phyloP scores from a whole-genome alignment of 2,113 vertebrate genomes.

The Diglossa brunneiventris region DNA sequence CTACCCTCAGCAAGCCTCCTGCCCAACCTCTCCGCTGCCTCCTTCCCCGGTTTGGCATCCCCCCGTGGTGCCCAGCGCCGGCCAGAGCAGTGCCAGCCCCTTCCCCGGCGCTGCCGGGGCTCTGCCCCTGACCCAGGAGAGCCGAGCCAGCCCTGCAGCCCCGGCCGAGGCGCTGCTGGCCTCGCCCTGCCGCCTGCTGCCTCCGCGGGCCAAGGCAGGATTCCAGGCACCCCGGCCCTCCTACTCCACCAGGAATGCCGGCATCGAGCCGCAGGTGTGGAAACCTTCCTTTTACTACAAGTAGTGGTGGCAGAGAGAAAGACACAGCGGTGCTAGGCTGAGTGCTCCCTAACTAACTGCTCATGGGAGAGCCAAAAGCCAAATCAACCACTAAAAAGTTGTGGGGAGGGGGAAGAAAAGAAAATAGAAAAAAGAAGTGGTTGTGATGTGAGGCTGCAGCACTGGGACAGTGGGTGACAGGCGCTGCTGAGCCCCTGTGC shows the following conservation, averaged over 20 bases:
- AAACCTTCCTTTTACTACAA: slow-evolving; percentile 89
- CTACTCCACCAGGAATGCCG: slow-evolving; percentile 90
- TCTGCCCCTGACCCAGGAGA: slow-evolving; percentile 14
- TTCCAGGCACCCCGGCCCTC: slow-evolving; percentile 88
- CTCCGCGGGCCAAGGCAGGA: slow-evolving; percentile 72
- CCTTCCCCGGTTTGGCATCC: slow-evolving; percentile 73
- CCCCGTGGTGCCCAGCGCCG: slow-evolving; percentile 16
- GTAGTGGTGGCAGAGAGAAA: slow-evolving; percentile 13
- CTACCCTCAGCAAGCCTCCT: slow-evolving; percentile 75
- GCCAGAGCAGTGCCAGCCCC: slow-evolving; percentile 68
- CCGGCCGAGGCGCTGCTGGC: slow-evolving; percentile 58
- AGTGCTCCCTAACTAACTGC: neutral
- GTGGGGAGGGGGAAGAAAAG: neutral
- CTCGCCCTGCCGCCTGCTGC: slow-evolving; percentile 78
- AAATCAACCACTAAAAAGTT: neutral
- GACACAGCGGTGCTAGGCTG: neutral
- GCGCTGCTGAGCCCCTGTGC: fast-evolving
- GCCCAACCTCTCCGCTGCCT: slow-evolving; percentile 57
- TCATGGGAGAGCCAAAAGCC: neutral
- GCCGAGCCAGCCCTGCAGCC: slow-evolving; percentile 25
- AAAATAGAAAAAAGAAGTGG: neutral
- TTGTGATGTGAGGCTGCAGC: neutral
- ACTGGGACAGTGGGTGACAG: neutral
- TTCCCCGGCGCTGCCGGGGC: slow-evolving; percentile 40
- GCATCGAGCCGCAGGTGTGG: slow-evolving; percentile 97